A percentile compares a stretch with the other conserved stretches of the same genome.
Evolutionary conservation across 2,113 vertebrate species (phyloP).

Genomic region (Redunca redunca): DNA sequence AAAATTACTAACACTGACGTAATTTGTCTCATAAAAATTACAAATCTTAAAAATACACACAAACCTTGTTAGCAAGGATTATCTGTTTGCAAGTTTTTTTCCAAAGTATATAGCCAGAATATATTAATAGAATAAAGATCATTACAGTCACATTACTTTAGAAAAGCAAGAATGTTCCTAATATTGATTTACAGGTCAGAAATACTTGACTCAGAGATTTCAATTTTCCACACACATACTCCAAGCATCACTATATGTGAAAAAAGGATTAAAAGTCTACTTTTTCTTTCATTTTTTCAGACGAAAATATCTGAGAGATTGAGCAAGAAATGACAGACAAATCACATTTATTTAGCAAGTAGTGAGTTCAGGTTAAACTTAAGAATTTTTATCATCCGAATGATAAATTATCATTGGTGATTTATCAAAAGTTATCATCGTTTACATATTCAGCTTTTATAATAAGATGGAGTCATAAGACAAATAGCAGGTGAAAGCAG

Average conservation of each 20-base stretch:
- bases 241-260: background rate
- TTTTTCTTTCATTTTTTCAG: background rate
- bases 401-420: background rate
- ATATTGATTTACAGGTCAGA: slow-evolving; percentile 10
- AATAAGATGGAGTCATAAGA: background rate
- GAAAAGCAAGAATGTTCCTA: slow-evolving; percentile 17
- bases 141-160: background rate
- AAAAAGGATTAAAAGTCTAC: background rate
- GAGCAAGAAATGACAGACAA: background rate
- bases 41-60: slow-evolving; percentile 39
- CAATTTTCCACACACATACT: background rate
- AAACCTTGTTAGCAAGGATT: slow-evolving; percentile 19
- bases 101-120: background rate
- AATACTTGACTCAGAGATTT: slow-evolving; percentile 26
- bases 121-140: background rate
- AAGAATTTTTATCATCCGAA: background rate
- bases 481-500: background rate
- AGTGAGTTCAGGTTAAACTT: background rate
- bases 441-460: background rate
- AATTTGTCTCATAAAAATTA: background rate
- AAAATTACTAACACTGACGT: slow-evolving; percentile 60
- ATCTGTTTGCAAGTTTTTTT: slow-evolving; percentile 5
- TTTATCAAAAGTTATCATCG: background rate
- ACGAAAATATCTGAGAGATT: background rate
- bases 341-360: background rate